phyloP scores from a whole-genome alignment of 2,888 invertebrate species.

The Conops quadrifasciatus region DNA sequence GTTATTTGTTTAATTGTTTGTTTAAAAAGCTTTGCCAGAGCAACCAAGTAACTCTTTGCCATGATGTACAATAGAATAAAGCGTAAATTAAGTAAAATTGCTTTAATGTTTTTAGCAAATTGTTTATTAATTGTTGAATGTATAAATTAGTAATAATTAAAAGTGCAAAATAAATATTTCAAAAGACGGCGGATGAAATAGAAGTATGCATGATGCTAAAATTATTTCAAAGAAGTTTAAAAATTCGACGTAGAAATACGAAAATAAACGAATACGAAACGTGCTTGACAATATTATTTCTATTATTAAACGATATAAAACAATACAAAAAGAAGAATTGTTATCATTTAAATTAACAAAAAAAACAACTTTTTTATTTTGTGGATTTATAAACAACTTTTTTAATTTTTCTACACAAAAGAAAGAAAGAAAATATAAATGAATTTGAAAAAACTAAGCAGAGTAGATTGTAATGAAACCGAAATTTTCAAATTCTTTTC shows the following conservation, averaged over 20 bases:
- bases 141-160: conserved; percentile 30
- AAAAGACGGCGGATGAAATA: conserved; percentile 16
- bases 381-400: no score
- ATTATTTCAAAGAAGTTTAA: neutral
- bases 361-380: no score
- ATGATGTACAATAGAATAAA: neutral
- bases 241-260: neutral
- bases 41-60: neutral
- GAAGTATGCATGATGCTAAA: no score
- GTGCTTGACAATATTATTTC: conserved; percentile 64
- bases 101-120: neutral
- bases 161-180: conserved; percentile 15
- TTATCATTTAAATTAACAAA: no score
- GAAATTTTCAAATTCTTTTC: no score
- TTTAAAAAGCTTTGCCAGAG: no score
- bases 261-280: conserved; percentile 41
- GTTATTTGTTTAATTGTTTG: no score
- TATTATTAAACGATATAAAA: conserved; percentile 43
- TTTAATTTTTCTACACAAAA: no score
- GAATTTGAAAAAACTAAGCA: conserved; percentile 43
- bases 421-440: neutral
- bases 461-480: no score
- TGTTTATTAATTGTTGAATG: neutral
- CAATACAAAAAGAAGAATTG: no score
- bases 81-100: neutral